Evolutionary conservation across 2,113 vertebrate genomes (phyloP).

Genomic region (Malaclemys terrapin): DNA sequence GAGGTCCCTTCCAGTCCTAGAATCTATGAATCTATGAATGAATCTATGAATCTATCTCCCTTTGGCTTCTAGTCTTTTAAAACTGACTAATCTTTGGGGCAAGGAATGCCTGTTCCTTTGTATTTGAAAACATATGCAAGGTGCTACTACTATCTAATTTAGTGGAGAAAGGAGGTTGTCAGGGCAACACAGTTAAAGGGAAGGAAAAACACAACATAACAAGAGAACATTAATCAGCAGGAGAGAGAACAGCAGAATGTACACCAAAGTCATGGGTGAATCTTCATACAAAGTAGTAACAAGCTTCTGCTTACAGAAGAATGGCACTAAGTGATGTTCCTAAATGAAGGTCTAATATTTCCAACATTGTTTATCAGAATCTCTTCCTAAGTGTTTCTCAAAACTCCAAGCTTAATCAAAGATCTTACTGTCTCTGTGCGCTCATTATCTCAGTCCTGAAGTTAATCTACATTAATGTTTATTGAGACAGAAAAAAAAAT

Average conservation of each 20-base stretch:
- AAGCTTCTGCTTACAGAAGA: not conserved
- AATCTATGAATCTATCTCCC: no score
- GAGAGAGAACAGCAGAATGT: not conserved
- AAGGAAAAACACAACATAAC: not conserved
- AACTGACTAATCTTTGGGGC: not conserved
- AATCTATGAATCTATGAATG: no score
- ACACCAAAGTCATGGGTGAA: not conserved
- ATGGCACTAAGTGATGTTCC: not conserved
- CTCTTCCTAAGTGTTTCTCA: not conserved
- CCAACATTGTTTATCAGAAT: not conserved
- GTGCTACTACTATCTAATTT: not conserved
- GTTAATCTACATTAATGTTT: not conserved
- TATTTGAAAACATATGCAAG: not conserved
- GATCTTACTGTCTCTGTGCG: not conserved
- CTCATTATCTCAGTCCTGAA: not conserved
- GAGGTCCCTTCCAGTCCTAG: no score
- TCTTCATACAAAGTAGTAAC: not conserved
- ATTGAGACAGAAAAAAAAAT: not conserved
- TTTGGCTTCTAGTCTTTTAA: not conserved
- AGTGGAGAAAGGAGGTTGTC: not conserved
- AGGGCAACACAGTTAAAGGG: not conserved
- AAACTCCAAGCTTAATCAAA: not conserved
- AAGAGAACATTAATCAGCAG: fast-evolving
- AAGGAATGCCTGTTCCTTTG: not conserved
- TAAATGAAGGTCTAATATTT: not conserved